Base-by-base conservation (phyloP, 1,140 invertebrate genomes). In the Melipona quadrifasciata region DNA sequence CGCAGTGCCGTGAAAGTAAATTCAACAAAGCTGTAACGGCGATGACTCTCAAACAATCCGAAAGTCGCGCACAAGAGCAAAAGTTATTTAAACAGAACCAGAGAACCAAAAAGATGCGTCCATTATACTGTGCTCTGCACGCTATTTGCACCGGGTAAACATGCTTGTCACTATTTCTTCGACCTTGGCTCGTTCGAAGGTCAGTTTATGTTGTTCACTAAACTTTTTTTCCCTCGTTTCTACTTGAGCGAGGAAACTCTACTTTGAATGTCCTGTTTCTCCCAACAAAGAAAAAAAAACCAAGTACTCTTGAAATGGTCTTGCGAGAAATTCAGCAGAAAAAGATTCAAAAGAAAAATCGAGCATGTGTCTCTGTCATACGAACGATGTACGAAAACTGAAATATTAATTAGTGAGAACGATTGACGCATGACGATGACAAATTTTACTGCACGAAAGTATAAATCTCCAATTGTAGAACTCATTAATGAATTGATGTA, bases 1-100 rank as follows among this genome's bases (percentile, higher is more conserved):
- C 21, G 72, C 72, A 73, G 72, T 57, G 34, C 19, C 21, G 8
- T 31, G 31, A 4, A 51, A 65, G 58, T 6, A 65, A 65, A 77
- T 31, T 65, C 11, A 77, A 77, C 58, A 21, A n/a, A 21, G 58
- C 24, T 61, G 31, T 17, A 24, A 53, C 19, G 11, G 24, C 53
- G 31, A 58, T n/a, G 55, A 19, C 14, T 21, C 14, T 58, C 24
- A 19, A 75, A 75, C 72, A 74, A 74, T 74, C 19, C 17, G 27
- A 39, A 58, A 58, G 61, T 67, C 64, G 39, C 12, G 2, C 19
- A 5, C 19, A 5, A 67, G 64, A n/a, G 39, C 76, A 53, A 6
- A 24, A 78, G 61, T 67, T 78, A 67, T 67, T 78, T 78, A 78
- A 78, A 67, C 64, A 78, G 76, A 16, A 34, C 47, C 10, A 6